Base-by-base conservation (phyloP, 2,797 vertebrate genomes). In the Cuniculus paca region DNA sequence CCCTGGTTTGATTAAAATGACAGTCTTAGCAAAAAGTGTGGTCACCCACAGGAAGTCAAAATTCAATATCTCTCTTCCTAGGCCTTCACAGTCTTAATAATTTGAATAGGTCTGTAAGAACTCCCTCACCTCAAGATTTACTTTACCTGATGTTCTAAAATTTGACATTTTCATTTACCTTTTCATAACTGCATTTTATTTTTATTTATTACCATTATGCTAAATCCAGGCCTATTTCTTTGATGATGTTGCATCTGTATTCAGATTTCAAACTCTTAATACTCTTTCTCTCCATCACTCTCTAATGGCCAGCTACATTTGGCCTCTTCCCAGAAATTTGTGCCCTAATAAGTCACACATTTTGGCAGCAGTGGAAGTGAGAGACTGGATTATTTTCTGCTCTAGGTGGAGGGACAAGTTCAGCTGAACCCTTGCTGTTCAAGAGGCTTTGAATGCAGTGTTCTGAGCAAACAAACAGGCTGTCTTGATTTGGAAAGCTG, bases 391-490 rank as follows among this genome's bases (percentile, higher is more conserved):
- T 92, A 52, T 94, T 68, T 90, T 87, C 80, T 88, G 56, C 24
- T 96, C 52, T 60, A 61, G 78, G 63, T 87, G 20, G 92, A 92
- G 68, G 8, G 34, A 48, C 52, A 50, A 61, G 52, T 54, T 94
- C 26, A 26, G 45, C 70, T 84, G 72, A 95, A 84, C 39, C 81
- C 88, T 52, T 0, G 0, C 22, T 54, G 24, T 45, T 89, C 58
- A 72, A 70, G 58, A 86, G 36, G 11, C 34, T 95, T 91, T 85
- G 83, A 95, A 91, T 93, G 24, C 22, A 87, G 16, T 2, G 0
- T 87, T 86, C 83, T 91, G 31, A 75, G 91, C 81, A 89, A 94
- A 95, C 87, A 95, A 93, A 95, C 65, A 96, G 70, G 36, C 34
- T 22, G 4, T 60, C 60, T 92, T 28, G 2, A 52, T 56, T n/a